Base-by-base conservation (phyloP, 1,140 invertebrate genomes). In the Drosophila fuyamai region DNA sequence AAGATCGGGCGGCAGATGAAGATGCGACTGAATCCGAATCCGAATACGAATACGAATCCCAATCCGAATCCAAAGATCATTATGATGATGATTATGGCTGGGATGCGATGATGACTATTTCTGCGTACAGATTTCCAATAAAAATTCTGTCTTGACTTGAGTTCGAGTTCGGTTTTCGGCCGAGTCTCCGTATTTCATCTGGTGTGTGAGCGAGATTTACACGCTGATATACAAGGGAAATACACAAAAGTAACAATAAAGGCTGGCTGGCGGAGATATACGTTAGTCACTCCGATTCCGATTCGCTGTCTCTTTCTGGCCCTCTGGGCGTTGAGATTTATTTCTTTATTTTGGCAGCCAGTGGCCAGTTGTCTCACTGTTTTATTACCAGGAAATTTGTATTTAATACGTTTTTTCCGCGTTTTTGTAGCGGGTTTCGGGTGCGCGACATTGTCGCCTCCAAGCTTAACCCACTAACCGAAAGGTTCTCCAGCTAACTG, bases 351-450 rank as follows among this genome's bases (percentile, higher is more conserved):
- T 86, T 76, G 83, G 79, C 76, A 76, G 75, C 65, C 78, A 58
- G 55, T 71, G 47, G 32, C 57, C 23, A 36, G 50, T 53, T 53
- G 50, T 41, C 18, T 44, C 14, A 47, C 61, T 36, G 32, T 83
- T 88, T 88, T 88, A 88, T 88, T 88, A 88, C 83, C 84, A 88
- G 84, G 83, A 88, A 88, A 88, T 88, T 80, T 89, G 59, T 88
- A 88, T 88, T 89, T 89, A 88, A 88, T 88, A 88, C 76, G 76
- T 88, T 88, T 83, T 81, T 89, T 88, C 83, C 83, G 83, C 84
- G 83, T 85, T 76, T 63, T 44, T 54, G 48, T 76, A 48, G 58
- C 72, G 58, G 36, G 9, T 73, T 77, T 74, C 74, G 80, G 54
- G 80, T 75, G 79, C 79, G 61, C 74, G 68, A 81, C 73, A 76